A percentile compares a stretch with the other conserved stretches of the same genome.
Evolutionary conservation across 2,113 vertebrate genomes (phyloP).

Genomic region (Kryptolebias marmoratus): DNA sequence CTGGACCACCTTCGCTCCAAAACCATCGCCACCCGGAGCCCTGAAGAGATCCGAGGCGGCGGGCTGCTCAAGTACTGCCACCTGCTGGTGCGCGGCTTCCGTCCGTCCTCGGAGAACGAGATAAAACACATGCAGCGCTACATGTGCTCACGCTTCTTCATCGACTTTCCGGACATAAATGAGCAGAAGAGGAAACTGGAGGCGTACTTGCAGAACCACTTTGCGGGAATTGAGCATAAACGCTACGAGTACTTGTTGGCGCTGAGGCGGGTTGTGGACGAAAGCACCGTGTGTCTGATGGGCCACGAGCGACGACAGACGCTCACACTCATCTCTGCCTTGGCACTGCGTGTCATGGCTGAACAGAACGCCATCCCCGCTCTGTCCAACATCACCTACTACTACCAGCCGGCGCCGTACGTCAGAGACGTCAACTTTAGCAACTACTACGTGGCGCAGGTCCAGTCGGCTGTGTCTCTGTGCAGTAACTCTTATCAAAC

Average conservation of each 20-base stretch:
- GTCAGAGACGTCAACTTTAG: conserved; percentile 88
- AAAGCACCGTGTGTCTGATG: conserved; percentile 98
- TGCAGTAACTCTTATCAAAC: conserved; percentile 88
- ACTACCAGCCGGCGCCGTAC: conserved; percentile 90
- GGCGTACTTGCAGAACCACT: conserved; percentile 96
- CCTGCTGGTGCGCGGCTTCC: conserved; percentile 91
- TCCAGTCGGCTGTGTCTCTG: conserved; percentile 83
- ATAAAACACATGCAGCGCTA: conserved; percentile 93
- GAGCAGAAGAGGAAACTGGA: conserved; percentile 95
- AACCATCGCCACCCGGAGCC: conserved; percentile 91
- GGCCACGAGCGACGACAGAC: conserved; percentile 96
- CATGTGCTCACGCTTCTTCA: conserved; percentile 99
- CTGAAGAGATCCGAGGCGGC: conserved; percentile 94
- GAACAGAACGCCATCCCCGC: conserved; percentile 93
- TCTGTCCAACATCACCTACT: conserved; percentile 90
- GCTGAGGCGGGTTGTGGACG: conserved; percentile 92
- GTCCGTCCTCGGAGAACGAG: conserved; percentile 84
- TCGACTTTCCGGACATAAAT: conserved; percentile 93
- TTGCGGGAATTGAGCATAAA: conserved; percentile 89
- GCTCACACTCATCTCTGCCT: conserved; percentile 91
- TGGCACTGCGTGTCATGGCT: conserved; percentile 90
- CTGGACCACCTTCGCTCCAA: conserved; percentile 88
- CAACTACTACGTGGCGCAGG: conserved; percentile 93
- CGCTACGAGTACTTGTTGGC: conserved; percentile 94
- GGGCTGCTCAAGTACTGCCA: conserved; percentile 98